Evolutionary conservation across 2,888 invertebrate species (phyloP).

Genomic region (Cosmopolites sordidus): DNA sequence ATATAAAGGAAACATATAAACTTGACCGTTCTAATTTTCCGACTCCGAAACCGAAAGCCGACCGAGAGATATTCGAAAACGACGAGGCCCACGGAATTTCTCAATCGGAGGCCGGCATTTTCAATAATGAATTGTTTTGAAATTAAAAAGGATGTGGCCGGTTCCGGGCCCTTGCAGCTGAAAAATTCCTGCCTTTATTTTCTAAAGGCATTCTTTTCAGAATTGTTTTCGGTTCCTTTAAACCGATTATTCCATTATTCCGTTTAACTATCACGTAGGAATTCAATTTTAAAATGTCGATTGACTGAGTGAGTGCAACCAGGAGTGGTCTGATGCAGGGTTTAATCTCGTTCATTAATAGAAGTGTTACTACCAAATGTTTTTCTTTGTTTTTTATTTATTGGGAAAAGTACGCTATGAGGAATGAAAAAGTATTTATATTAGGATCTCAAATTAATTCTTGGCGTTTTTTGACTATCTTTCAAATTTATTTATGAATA

Average conservation of each 20-base stretch:
- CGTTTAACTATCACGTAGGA: no score
- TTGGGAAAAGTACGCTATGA: no score
- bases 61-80: conserved; percentile 15
- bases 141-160: not conserved
- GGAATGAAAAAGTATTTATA: no score
- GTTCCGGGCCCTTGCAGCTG: not conserved
- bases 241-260: not conserved
- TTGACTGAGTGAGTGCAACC: no score
- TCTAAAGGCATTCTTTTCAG: not conserved
- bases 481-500: no score
- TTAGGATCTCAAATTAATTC: no score
- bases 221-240: not conserved
- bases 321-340: no score
- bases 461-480: no score
- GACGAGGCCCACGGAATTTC: conserved; percentile 15
- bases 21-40: not conserved
- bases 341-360: no score
- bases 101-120: not conserved
- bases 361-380: no score
- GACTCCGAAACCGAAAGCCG: not conserved
- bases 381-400: no score
- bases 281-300: no score
- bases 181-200: not conserved
- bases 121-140: conserved; percentile 1
- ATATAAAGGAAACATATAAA: not conserved